Evolutionary conservation across 2,797 vertebrate genomes (phyloP).

Genomic region (Chromobotia macracanthus): DNA sequence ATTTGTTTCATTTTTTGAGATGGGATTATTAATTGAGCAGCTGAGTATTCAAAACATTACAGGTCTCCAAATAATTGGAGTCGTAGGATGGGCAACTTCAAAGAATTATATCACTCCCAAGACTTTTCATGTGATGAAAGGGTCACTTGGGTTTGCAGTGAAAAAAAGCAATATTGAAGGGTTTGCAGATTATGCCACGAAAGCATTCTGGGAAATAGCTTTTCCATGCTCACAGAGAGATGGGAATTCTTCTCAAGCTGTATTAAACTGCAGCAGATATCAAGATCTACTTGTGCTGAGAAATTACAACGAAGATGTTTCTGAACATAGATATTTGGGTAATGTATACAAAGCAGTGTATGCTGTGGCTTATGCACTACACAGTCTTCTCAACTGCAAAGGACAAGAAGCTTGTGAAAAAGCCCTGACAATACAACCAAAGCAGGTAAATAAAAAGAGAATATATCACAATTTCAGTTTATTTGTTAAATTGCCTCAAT

Average conservation of each 20-base stretch:
- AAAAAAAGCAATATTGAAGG: neutral
- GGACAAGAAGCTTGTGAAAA: neutral
- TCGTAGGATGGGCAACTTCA: slow-evolving; percentile 77
- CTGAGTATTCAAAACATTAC: slow-evolving; percentile 54
- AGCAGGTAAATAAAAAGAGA: neutral
- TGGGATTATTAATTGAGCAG: neutral
- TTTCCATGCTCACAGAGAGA: neutral
- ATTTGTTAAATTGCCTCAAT: neutral
- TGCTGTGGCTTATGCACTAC: slow-evolving; percentile 53
- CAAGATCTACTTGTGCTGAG: neutral
- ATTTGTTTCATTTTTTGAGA: neutral
- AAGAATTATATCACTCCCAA: slow-evolving; percentile 72
- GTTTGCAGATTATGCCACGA: neutral
- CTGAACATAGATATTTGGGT: neutral
- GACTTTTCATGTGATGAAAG: slow-evolving; percentile 70
- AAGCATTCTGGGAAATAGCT: neutral
- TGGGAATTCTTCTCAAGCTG: neutral
- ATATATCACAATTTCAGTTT: too few species aligned
- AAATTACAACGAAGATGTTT: neutral
- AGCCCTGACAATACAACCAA: neutral
- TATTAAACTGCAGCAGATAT: neutral
- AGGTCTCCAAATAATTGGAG: slow-evolving; percentile 74
- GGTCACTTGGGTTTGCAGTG: slow-evolving; percentile 68
- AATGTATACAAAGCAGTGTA: slow-evolving; percentile 51
- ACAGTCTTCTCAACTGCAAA: slow-evolving; percentile 32